A percentile compares a stretch with the other conserved stretches of the same genome.
These are phyloP conservation scores for Silvanus unidentatus DNA, from an alignment of 2,888 invertebrate genomes.

Conservation along the genomic window DNA sequence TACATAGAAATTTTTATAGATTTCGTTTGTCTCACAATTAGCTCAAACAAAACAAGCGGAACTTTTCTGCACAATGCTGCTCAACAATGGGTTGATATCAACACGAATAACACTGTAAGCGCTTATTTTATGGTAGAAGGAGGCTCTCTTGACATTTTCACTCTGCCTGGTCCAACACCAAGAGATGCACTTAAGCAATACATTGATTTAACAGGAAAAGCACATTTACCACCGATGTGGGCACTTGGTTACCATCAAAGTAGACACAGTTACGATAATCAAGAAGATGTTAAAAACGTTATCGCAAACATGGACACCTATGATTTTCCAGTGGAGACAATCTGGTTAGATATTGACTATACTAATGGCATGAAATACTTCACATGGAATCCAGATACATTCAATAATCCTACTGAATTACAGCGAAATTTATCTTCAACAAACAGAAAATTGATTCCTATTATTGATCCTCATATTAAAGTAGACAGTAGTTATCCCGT, in stretches of 20 bases:
- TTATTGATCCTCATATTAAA: too few species aligned
- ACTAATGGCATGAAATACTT: conserved; percentile 90
- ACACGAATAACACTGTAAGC: conserved; percentile 47
- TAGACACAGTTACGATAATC: conserved; percentile 63
- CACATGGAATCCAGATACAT: conserved; percentile 90
- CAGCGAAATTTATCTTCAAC: conserved; percentile 75
- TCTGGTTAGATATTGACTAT: conserved; percentile 98
- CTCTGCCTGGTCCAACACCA: conserved; percentile 80
- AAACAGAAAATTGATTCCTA: conserved; percentile 81
- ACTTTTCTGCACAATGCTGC: conserved; percentile 93
- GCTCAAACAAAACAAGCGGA: conserved; percentile 45
- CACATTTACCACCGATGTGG: conserved; percentile 15
- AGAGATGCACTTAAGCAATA: conserved; percentile 81
- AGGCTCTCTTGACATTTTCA: conserved; percentile 84
- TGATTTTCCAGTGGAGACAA: conserved; percentile 87
- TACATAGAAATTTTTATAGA: conserved; percentile 9
- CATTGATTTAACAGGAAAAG: conserved; percentile 57
- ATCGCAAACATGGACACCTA: conserved; percentile 76
- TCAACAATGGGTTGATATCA: conserved; percentile 92
- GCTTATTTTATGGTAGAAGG: conserved; percentile 91
- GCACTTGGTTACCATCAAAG: conserved; percentile 18
- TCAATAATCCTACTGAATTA: conserved; percentile 71
- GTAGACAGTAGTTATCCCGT: conserved; percentile 12
- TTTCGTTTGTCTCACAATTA: conserved; percentile 2
- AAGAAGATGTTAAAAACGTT: conserved; percentile 79